Percentiles rank a stretch among this genome's conserved stretches.
Evolutionary conservation across 1,140 invertebrate genomes (phyloP).

Genomic region (Drosophila repleta): DNA sequence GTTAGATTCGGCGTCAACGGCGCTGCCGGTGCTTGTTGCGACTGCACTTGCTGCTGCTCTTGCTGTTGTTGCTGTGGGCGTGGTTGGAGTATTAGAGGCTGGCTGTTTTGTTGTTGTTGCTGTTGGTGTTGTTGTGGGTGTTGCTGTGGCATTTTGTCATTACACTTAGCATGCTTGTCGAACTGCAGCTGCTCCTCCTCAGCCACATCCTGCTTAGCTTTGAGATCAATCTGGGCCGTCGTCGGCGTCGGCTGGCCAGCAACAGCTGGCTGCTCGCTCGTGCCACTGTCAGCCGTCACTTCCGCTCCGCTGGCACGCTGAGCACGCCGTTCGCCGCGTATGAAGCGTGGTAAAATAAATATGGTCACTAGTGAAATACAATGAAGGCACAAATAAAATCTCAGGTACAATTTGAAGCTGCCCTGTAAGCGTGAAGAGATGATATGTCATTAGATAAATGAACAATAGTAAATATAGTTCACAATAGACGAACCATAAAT

Average conservation of each 20-base stretch:
- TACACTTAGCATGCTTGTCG: constrained; percentile 54
- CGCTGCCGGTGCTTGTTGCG: constrained; percentile 10
- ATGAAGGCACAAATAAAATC: constrained; percentile 87
- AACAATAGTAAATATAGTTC: not conserved
- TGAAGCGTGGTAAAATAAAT: constrained; percentile 84
- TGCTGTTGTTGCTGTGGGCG: constrained; percentile 59
- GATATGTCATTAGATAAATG: not conserved
- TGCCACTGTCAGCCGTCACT: not conserved
- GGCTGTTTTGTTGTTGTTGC: constrained; percentile 25
- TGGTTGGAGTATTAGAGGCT: constrained; percentile 51
- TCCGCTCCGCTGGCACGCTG: constrained; percentile 9
- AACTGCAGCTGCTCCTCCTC: constrained; percentile 10
- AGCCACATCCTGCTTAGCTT: constrained; percentile 4
- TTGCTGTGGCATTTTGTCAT: constrained; percentile 51
- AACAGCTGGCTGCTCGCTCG: not conserved
- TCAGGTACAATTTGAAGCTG: constrained; percentile 88
- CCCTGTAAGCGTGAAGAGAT: constrained; percentile 70
- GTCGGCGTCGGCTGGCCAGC: constrained; percentile 4
- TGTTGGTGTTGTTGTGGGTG: constrained; percentile 28
- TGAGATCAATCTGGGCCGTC: constrained; percentile 55
- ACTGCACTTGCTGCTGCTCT: not conserved
- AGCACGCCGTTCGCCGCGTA: constrained; percentile 67
- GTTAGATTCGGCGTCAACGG: constrained; percentile 19
- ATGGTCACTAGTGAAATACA: constrained; percentile 85
- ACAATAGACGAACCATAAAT: constrained; percentile 85